Evolutionary conservation across 2,888 invertebrate species (phyloP), one percentile per base, ranked within the genome.

Genomic region (Campopleginae sp.): DNA sequence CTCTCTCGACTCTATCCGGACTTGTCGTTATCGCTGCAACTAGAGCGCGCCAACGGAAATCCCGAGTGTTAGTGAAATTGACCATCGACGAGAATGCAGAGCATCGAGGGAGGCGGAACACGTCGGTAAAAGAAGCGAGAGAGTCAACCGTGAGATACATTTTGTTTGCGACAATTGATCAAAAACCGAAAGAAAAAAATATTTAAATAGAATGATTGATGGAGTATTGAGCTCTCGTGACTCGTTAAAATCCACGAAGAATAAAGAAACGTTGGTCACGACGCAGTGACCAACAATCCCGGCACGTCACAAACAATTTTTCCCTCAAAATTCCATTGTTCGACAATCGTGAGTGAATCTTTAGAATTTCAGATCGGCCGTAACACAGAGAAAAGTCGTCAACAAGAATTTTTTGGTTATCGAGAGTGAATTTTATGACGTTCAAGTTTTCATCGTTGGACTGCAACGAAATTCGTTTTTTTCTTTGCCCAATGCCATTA

Each of bases 11-110:
- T 80, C 72, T 82, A 80, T 80, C 82, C 82, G 77, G 76, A 85
- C 76, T 82, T 82, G 76, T 85, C 85, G 85, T 85, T 85, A 85
- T 85, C 85, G 82, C 80, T 77, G 79, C 75, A 82, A 80, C 80
- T 77, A 80, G 80, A 80, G 74, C 80, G 80, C 81, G 70, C 75
- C 19, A 82, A 82, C 85, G 79, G 82, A 79, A 82, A 82, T 68
- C 75, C 79, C 85, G 82, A 82, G 82, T 46, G 82, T 85, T 48
- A 80, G 85, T 82, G 80, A 85, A 85, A 82, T 85, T 85, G 85
- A 82, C 77, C 82, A 85, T 85, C 77, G 77, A 68, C 76, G 82
- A 54, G 80, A 85, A 77, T 82, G 77, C 71, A 66, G 75, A 74
- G 61, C 66, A 17, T 54, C 31, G 48, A 19, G 54, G 65, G 54